Evolutionary conservation across 2,797 vertebrate species (phyloP), one percentile per base, ranked within the genome.

Genomic region (Crenichthys baileyi): DNA sequence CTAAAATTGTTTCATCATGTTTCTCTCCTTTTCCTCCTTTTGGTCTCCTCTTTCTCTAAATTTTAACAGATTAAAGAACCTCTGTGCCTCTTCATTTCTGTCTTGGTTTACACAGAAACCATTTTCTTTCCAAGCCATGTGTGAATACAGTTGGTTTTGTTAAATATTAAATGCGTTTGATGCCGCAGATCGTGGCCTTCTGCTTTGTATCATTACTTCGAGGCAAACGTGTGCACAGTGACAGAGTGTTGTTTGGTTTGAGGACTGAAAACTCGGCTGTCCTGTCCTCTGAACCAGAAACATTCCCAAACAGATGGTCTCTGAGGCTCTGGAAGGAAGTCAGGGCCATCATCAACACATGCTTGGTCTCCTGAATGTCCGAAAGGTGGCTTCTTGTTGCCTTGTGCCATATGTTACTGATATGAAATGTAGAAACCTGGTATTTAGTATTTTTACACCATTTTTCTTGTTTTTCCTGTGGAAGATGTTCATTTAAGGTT

Each of bases 241-340:
- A 72, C 79, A 80, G 78, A 0, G 70, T 81, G 74, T 3, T 0
- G 2, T 74, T n/a, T 41, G 2, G 36, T 78, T 79, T 56, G 1
- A 55, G 72, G 53, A 41, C 55, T 22, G 63, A 83, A 77, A 24
- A 26, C 77, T 70, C 20, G 1, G 11, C 20, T 44, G 78, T 77
- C 16, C 2, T 0, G 20, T 26, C 65, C n/a, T 46, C 55, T 26
- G 36, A 70, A 15, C 41, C 51, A 1, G 39, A 87, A 63, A 79
- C 7, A 11, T 80, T 84, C 78, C 78, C 0, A 79, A 91, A 84
- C 91, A 92, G 89, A 91, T 91, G 91, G 90, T 65, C 61, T 20
- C 67, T 1, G 74, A 36, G 76, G 82, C 76, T 74, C 85, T 90
- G 90, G 86, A 85, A 73, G 76, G 80, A 51, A 85, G 83, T 90